Evolutionary conservation across 2,888 invertebrate species (phyloP), one percentile per base, ranked within the genome.

Genomic region (Silvanus unidentatus): DNA sequence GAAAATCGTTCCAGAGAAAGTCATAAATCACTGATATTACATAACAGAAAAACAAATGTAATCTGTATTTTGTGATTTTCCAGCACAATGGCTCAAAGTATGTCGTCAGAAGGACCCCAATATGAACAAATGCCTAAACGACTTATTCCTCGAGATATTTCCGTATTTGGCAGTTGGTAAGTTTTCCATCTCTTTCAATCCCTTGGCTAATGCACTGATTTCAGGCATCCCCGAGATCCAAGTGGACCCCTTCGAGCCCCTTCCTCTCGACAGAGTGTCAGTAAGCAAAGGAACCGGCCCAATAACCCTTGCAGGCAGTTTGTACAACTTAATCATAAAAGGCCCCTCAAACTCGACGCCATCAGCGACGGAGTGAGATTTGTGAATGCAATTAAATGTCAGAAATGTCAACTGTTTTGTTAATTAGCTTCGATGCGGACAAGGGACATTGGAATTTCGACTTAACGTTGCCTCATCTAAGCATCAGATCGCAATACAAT

Each of bases 261-360:
- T 80, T 22, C 65, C 69, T 52, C 73, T 80, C 22, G 75, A 77
- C 49, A 70, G 68, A 45, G 75, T 80, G 1, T 72, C 75, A 0
- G 71, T 80, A 1, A 73, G 75, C 2, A 78, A 78, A 62, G 79
- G 78, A 10, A 72, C 72, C 44, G 79, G 79, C 1, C 74, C 77
- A 39, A 74, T 79, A 11, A 69, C 69, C 4, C 60, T 80, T 6
- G 62, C 74, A 0, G 80, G 80, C 5, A 77, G 76, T 44, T 77
- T 80, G 56, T 74, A 72, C 49, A 73, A 79, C 58, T 63, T 80
- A 16, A 64, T 74, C 10, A 75, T 79, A 6, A 68, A 71, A 14
- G 80, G 80, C 1, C 77, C 79, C 30, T 78, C 78, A 13, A 79
- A 80, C 60, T 74, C 79, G 11, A 77, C 77, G 1, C 68, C 72